Evolutionary conservation across 2,888 invertebrate species (phyloP).

Genomic region (Acleris literana): DNA sequence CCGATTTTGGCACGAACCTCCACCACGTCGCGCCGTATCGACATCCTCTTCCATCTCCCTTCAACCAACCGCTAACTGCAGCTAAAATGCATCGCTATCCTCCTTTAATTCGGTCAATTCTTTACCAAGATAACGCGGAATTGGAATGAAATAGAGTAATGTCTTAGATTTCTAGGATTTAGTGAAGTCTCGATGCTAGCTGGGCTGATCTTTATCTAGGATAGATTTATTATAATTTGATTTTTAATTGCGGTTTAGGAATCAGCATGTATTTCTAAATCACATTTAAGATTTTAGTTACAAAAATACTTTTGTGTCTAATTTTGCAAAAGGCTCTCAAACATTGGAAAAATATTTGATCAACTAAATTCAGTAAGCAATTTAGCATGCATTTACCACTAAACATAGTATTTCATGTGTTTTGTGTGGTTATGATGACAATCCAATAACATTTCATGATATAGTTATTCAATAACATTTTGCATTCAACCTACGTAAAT

Average conservation of each 20-base stretch:
- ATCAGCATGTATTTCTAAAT: too few species aligned
- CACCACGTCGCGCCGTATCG: conserved; percentile 45
- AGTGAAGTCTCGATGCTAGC: conserved; percentile 28
- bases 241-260: conserved; percentile 21
- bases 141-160: conserved; percentile 47
- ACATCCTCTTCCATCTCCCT: conserved; percentile 28
- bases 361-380: too few species aligned
- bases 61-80: conserved; percentile 11
- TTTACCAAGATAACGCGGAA: conserved; percentile 65
- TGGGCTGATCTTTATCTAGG: conserved; percentile 21
- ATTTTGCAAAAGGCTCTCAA: too few species aligned
- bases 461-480: too few species aligned
- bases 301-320: too few species aligned
- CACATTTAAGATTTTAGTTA: too few species aligned
- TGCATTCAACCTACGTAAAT: conserved; percentile 1
- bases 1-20: conserved; percentile 62
- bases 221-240: conserved; percentile 31
- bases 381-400: too few species aligned
- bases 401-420: too few species aligned
- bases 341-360: too few species aligned
- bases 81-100: conserved; percentile 53
- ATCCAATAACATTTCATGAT: too few species aligned
- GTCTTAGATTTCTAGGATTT: conserved; percentile 44
- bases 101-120: conserved; percentile 58
- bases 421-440: too few species aligned